Evolutionary conservation across 2,888 invertebrate species (phyloP), one percentile per base, ranked within the genome.

Genomic region (Plebejus melissa): DNA sequence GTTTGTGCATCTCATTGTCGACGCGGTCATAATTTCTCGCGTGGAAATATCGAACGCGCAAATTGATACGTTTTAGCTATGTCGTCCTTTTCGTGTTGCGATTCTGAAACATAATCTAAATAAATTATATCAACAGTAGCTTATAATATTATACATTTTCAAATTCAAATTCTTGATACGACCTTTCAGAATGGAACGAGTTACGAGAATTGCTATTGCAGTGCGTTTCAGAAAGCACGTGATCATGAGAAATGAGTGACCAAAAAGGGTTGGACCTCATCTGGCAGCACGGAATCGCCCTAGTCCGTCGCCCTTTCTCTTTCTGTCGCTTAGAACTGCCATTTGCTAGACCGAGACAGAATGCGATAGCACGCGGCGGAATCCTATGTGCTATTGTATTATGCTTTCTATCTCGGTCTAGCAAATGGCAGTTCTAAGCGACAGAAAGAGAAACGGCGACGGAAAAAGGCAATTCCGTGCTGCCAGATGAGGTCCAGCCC

Each of bases 1-100:
- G n/a, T 71, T 70, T 71, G 58, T 79, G 65, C 77, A 78, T 75
- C 70, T 54, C 32, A 75, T 75, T 75, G 22, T 13, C 75, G 28
- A 71, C 16, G 57, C 46, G 22, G 22, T 69, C 38, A 41, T 71
- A 57, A 71, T 75, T 57, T 71, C 16, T 38, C 13, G 41, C 65
- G 65, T 69, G 69, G 75, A 75, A 58, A 75, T 46, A 69, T 74
- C 36, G 65, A 65, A 36, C 65, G 13, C 60, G 58, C 28, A 65
- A 65, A 65, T 32, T 65, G 65, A 65, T 32, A 60, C 11, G 60
- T 28, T 28, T 60, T 60, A 16, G 54, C 54, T 54, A 4, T 54
- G 16, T 28, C 28, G 60, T 65, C 32, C 32, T 4, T 54, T 65
- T 32, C 65, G 65, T 32, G 13, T 32, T 36, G 65, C 32, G 65